Conservation (phyloP, 2,113 vertebrate genomes). For the Heliornis fulica region DNA sequence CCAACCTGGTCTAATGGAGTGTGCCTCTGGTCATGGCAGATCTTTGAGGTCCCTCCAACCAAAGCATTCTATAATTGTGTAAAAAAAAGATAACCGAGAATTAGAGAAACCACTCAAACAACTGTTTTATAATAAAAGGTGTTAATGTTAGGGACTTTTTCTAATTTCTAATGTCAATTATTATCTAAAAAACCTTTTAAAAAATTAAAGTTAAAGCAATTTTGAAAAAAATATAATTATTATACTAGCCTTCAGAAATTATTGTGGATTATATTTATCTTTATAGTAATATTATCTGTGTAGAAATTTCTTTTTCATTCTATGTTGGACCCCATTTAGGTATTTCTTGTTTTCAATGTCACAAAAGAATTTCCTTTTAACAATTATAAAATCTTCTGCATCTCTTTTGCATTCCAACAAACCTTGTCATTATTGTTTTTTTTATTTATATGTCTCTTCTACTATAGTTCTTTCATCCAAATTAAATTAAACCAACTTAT, state of each 20-base stretch:
- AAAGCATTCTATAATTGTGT: no score
- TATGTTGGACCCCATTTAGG: background rate
- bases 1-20: no score
- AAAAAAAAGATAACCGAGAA: background rate
- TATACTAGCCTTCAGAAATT: background rate
- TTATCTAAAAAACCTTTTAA: background rate
- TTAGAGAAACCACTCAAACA: background rate
- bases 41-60: no score
- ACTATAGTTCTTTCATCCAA: background rate
- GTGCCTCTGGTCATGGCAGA: no score
- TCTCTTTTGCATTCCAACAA: no score
- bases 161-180: background rate
- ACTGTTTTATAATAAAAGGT: background rate
- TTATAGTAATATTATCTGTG: background rate
- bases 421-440: background rate
- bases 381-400: background rate
- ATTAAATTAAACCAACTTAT: background rate
- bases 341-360: background rate
- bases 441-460: background rate
- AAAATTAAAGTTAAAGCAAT: background rate
- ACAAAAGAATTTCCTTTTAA: background rate
- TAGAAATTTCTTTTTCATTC: background rate
- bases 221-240: no score
- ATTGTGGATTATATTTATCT: background rate
- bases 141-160: background rate